Evolutionary conservation across 2,888 invertebrate species (phyloP), one percentile per base, ranked within the genome.

Genomic region (Smittia sp.): DNA sequence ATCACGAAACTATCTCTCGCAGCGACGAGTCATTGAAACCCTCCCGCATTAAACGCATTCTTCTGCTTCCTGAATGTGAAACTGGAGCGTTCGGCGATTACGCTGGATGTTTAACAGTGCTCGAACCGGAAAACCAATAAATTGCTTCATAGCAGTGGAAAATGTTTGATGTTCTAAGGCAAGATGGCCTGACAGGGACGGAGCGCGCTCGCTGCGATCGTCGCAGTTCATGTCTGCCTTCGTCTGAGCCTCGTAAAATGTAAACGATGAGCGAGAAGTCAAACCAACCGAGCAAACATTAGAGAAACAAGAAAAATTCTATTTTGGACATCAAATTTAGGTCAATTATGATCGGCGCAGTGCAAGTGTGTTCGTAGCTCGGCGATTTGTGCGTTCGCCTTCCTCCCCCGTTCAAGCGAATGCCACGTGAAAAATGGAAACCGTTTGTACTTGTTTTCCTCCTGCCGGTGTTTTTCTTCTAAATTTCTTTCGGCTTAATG

Each of bases 311-410:
- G 27, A 63, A 63, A 63, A 63, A 72, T 38, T 72, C 72, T 72
- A 72, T 72, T 72, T 70, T 70, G 39, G 27, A 58, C 39, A 39
- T 54, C 32, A 9, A 62, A 72, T 72, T 54, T 72, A 72, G 72
- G 72, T 72, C 72, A 72, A 72, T 72, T 72, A 72, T 72, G 72
- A 72, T 72, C 72, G 72, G 52, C 27, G 72, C 18, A 72, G 62
- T 72, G 54, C 20, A 70, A 52, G 54, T 58, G 58, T 58, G 22
- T 58, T 58, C 22, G 58, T 58, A 46, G n/a, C 18, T 58, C 58
- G 58, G 18, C 18, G 24, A 63, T 63, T 27, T 63, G 25, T 63
- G 63, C 63, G 58, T 58, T 46, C 46, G 13, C n/a, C n/a, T n/a
- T 46, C 15, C 46, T 46, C 46, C 46, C 58, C 11, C 58, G 9